Evolutionary conservation across 2,797 vertebrate species (phyloP), one percentile per base, ranked within the genome.

Genomic region (Parauchenoglanis punctatus): DNA sequence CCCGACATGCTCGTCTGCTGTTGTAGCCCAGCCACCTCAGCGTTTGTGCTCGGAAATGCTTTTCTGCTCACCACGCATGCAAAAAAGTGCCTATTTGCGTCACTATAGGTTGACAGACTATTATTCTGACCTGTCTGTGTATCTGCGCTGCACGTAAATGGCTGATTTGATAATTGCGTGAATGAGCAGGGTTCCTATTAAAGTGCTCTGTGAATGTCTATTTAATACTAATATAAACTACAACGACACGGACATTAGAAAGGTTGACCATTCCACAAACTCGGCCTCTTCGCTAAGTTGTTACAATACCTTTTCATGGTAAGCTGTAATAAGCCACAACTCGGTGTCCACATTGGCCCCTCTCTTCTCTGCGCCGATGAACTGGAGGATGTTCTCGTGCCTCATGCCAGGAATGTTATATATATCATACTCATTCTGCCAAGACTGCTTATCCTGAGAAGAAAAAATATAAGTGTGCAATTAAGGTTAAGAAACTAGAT

Each of bases 391-490:
- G 87, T 98, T 98, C 87, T 99, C 97, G 10, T 99, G 98, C 89
- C 96, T 96, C 97, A 98, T 98, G 35, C 98, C 97, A 0, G 95
- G 96, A 83, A 98, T 88, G 88, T 93, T 98, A 94, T 96, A 98
- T 85, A 99, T 96, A 91, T 99, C 97, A 7, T 97, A 98, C 89
- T 98, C 98, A 0, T 98, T 98, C 93, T 98, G 97, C 98, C 98
- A 99, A 0, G 98, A 98, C 89, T 96, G 96, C 83, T 97, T 98
- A 90, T 99, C 96, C 98, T 98, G 92, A 1, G 25, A 11, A 65
- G 20, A 61, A 80, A 72, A 63, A 63, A 78, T 10, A n/a, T 10
- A 28, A 2, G 7, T 25, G 31, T 59, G 54, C 28, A 18, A 40
- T 58, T 25, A 46, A 44, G 40, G 52, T 40, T 44, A 25, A n/a